These are phyloP conservation scores for Apistogramma diplotaenia DNA, from an alignment of 2,113 vertebrate genomes.

Conservation along the genomic window DNA sequence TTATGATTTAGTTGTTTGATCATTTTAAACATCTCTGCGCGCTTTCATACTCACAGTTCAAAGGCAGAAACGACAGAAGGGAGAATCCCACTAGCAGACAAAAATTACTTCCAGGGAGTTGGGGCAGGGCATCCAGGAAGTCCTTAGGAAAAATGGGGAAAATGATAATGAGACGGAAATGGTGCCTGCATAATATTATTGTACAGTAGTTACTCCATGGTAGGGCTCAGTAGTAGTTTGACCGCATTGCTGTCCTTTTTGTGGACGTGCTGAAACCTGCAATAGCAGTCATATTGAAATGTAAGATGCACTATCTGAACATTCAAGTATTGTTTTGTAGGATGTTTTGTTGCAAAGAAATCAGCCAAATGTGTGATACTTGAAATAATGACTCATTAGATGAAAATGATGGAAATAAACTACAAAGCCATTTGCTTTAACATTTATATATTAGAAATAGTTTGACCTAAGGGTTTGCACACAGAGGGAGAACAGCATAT, in stretches of 20 bases:
- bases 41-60: background rate
- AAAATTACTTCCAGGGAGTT: rapidly evolving
- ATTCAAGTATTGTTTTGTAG: background rate
- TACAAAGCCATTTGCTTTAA: background rate
- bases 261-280: too few relatives aligned
- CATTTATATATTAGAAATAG: background rate
- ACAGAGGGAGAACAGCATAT: background rate
- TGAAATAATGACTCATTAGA: background rate
- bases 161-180: background rate
- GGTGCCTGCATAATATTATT: background rate
- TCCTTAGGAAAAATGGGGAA: background rate
- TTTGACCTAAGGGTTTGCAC: background rate
- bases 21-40: background rate
- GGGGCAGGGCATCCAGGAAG: background rate
- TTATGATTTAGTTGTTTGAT: background rate
- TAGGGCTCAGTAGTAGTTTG: background rate
- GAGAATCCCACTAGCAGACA: background rate
- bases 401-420: background rate
- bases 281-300: background rate
- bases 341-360: background rate
- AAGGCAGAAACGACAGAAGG: background rate
- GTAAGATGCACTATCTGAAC: background rate
- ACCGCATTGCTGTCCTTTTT: background rate
- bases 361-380: background rate
- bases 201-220: background rate